These are phyloP conservation scores for Artibeus jamaicensis DNA, from an alignment of 2,797 vertebrate genomes.

Conservation along the genomic window DNA sequence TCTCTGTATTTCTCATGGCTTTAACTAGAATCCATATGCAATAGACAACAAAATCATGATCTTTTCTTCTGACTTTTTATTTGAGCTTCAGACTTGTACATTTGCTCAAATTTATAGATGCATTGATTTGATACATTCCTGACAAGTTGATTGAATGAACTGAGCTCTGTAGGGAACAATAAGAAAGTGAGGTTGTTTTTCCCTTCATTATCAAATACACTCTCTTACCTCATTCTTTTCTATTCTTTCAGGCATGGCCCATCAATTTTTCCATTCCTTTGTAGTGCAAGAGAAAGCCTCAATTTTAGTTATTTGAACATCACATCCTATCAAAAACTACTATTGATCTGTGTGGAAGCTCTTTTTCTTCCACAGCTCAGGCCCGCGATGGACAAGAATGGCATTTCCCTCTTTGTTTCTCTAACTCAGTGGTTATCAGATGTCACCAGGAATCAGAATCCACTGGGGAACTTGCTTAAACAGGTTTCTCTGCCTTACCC, in stretches of 20 bases:
- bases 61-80: background rate
- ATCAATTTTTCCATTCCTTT: background rate
- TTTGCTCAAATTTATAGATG: background rate
- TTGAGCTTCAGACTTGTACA: background rate
- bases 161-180: background rate
- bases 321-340: background rate
- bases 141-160: background rate
- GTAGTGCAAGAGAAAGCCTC: background rate
- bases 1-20: background rate
- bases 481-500: background rate
- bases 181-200: background rate
- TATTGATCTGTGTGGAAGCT: background rate
- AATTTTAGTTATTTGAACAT: background rate
- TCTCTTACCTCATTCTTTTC: background rate
- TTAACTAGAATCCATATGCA: background rate
- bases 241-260: background rate
- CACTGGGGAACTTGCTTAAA: background rate
- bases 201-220: background rate
- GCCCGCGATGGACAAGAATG: background rate
- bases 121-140: background rate
- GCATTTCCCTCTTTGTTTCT: background rate
- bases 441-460: background rate
- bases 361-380: background rate
- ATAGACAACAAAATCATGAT: background rate
- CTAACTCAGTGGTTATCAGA: background rate